These are phyloP conservation scores for Ptychochromis oligacanthus DNA, from an alignment of 2,113 vertebrate species.

Conservation along the genomic window DNA sequence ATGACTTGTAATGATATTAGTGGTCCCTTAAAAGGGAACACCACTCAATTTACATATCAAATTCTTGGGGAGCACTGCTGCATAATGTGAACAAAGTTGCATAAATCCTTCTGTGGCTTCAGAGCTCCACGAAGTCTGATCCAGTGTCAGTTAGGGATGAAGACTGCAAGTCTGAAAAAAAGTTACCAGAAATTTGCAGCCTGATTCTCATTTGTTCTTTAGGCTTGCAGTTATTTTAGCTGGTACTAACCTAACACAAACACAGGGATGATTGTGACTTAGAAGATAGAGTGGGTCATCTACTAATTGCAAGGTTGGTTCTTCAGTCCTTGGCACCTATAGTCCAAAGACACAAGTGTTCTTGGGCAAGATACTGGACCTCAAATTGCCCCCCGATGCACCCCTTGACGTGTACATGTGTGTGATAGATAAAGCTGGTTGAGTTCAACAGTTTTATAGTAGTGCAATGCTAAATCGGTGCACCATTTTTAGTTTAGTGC, in stretches of 20 bases:
- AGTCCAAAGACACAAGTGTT: not conserved
- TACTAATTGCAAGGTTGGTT: not conserved
- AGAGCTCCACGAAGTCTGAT: not conserved
- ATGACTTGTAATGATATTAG: not conserved
- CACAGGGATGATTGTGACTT: not conserved
- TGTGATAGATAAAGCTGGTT: not conserved
- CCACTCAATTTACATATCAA: slow-evolving; percentile 2
- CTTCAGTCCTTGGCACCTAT: not conserved
- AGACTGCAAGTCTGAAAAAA: not conserved
- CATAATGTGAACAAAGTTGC: not conserved
- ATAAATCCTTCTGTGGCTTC: not conserved
- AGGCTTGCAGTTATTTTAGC: not conserved
- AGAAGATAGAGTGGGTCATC: not conserved
- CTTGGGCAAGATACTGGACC: not conserved
- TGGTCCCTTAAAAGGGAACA: not conserved
- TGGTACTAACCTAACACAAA: not conserved
- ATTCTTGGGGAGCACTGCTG: not conserved
- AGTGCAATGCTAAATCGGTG: not conserved
- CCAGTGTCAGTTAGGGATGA: not conserved
- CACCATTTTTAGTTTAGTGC: not conserved
- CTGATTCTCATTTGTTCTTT: not conserved
- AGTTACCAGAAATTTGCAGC: not conserved
- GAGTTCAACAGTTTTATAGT: not conserved
- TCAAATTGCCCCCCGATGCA: not conserved
- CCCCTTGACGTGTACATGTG: not conserved